Evolutionary conservation across 2,797 vertebrate genomes (phyloP).

Genomic region (Iguana delicatissima): DNA sequence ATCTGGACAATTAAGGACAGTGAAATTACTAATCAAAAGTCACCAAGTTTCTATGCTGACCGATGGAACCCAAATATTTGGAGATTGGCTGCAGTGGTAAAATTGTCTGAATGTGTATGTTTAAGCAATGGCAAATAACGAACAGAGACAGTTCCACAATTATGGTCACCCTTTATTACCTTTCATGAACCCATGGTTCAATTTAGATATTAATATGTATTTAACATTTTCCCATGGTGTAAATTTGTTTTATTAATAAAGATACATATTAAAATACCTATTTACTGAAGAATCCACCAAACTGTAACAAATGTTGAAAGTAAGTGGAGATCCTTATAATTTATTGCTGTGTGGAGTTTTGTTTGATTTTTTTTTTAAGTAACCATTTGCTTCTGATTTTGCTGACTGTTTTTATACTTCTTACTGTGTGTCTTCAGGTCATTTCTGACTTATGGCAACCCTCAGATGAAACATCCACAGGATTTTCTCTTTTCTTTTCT

Average conservation of each 20-base stretch:
- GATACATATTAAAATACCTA: background rate
- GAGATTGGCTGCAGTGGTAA: background rate
- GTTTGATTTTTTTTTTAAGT: background rate
- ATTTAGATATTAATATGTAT: background rate
- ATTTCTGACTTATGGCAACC: too few relatives aligned
- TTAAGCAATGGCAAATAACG: background rate
- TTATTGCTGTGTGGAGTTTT: background rate
- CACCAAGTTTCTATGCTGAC: background rate
- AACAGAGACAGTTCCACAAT: constrained; percentile 4
- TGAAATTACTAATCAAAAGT: background rate
- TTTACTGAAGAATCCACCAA: background rate
- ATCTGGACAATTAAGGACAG: background rate
- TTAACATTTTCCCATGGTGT: background rate
- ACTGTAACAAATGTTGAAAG: too few relatives aligned
- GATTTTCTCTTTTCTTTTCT: too few relatives aligned
- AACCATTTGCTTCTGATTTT: background rate
- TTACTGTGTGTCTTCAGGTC: too few relatives aligned
- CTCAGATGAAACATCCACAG: too few relatives aligned
- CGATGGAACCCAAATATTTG: background rate
- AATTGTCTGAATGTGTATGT: background rate
- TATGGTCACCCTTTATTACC: background rate
- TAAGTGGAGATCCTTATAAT: background rate
- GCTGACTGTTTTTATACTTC: background rate
- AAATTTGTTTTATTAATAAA: constrained; percentile 2
- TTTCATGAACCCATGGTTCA: background rate